Base-by-base conservation (phyloP, 2,888 invertebrate genomes). In the Apodemia zela region DNA sequence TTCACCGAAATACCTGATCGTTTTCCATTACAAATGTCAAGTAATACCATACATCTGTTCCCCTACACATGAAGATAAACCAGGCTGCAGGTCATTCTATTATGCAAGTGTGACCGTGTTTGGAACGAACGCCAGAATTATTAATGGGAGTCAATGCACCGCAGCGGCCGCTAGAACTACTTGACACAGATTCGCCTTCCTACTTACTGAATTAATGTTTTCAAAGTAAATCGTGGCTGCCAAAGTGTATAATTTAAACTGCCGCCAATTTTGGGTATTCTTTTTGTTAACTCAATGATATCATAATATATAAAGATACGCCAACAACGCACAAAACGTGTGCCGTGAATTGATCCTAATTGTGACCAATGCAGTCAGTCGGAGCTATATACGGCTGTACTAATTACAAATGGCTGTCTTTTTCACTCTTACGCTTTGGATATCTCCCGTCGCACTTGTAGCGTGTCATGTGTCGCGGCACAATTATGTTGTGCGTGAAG, bases 81-180 rank as follows among this genome's bases (percentile, higher is more conserved):
- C 58, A 51, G 61, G 61, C 65, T 70, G 63, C 67, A 65, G 69
- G 69, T 68, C 71, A 69, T 67, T 68, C 65, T 69, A 72, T 69
- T 69, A 69, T 71, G 68, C 72, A 73, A 68, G 69, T 70, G 71
- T 67, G 72, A 70, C 68, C 69, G 71, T 69, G 71, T 68, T 67
- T 66, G 64, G 65, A 69, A 70, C 71, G 67, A 66, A 68, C 68
- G 66, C 63, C 64, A 65, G 73, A 72, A 76, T 76, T 75, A 78
- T 76, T 74, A 76, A 76, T 74, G 73, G 68, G 71, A 69, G 68
- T 70, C 73, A 70, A 72, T 75, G 75, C 74, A 75, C 70, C 72
- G 69, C 67, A 65, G 69, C 67, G 68, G 70, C 66, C 67, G 67
- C 66, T 67, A 65, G 65, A 60, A 66, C 60, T 68, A 71, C 71